phyloP scores from a whole-genome alignment of 2,888 invertebrate genomes.

The Drosophila aldrichi region DNA sequence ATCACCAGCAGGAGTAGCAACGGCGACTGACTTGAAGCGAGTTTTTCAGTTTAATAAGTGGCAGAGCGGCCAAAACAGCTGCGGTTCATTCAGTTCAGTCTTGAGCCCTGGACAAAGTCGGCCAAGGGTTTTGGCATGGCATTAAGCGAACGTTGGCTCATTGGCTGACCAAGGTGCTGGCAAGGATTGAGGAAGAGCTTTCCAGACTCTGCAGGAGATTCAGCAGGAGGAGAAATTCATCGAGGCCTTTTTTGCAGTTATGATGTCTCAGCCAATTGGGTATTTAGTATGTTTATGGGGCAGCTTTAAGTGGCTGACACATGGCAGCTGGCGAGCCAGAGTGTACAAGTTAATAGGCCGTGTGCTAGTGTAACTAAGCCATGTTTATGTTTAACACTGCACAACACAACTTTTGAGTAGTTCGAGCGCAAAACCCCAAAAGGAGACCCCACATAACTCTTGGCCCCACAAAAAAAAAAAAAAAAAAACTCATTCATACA shows the following conservation, averaged over 20 bases:
- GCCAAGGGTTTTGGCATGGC: background rate
- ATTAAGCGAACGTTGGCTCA: background rate
- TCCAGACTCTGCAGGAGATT: background rate
- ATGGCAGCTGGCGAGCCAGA: conserved; percentile 15
- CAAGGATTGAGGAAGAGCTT: background rate
- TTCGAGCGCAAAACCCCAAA: conserved; percentile 51
- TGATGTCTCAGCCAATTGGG: conserved; percentile 37
- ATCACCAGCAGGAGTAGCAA: background rate
- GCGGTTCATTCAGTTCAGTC: conserved; percentile 47
- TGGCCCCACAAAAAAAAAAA: too few species aligned
- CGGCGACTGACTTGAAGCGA: conserved; percentile 49
- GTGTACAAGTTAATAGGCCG: conserved; percentile 60
- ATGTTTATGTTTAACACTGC: conserved; percentile 65
- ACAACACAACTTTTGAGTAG: conserved; percentile 60
- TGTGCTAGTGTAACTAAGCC: conserved; percentile 61
- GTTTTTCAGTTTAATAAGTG: conserved; percentile 83
- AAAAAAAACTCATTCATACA: conserved; percentile 78
- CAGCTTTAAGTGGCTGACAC: conserved; percentile 30
- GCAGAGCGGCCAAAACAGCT: conserved; percentile 73
- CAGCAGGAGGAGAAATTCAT: too few species aligned
- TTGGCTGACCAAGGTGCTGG: background rate
- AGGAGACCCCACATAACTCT: conserved; percentile 52
- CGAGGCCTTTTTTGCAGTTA: background rate
- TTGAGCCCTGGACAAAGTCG: background rate
- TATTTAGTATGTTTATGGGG: conserved; percentile 52